Evolutionary conservation across 2,113 vertebrate species (phyloP).

Genomic region (Apeltes quadracus): DNA sequence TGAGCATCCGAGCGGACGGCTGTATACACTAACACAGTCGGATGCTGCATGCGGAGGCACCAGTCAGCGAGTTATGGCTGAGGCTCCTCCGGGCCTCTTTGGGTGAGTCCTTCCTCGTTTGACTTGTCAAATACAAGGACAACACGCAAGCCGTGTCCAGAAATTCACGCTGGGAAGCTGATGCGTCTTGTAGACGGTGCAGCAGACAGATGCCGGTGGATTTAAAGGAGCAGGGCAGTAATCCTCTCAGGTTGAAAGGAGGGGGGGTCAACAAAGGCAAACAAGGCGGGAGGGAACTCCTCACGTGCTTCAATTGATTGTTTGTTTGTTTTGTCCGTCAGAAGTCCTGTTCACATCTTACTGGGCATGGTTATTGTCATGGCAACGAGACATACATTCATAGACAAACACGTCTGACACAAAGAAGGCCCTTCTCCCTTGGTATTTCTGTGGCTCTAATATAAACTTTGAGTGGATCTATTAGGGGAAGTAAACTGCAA

Average conservation of each 20-base stretch:
- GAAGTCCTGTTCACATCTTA: background rate
- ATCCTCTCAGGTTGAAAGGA: constrained; percentile 14
- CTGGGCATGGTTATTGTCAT: background rate
- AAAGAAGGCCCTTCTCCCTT: background rate
- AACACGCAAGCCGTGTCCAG: background rate
- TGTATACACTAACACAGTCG: background rate
- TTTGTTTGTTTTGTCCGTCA: background rate
- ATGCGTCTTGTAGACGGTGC: background rate
- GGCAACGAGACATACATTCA: background rate
- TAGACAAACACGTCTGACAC: background rate
- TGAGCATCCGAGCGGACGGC: constrained; percentile 26
- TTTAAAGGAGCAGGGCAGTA: constrained; percentile 63
- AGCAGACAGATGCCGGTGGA: constrained; percentile 41
- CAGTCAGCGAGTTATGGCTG: constrained; percentile 49
- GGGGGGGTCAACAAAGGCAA: background rate
- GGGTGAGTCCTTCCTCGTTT: constrained; percentile 59
- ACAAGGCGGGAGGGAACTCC: background rate
- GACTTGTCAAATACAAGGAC: background rate
- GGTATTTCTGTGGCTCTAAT: background rate
- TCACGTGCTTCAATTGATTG: background rate
- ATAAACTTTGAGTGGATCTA: background rate
- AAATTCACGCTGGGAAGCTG: background rate
- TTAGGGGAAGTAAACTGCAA: background rate
- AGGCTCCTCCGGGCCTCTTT: constrained; percentile 11
- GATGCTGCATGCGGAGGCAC: constrained; percentile 44